A percentile compares a stretch with the other conserved stretches of the same genome.
phyloP scores from a whole-genome alignment of 2,113 vertebrate species.

The Psittacara wagleri region DNA sequence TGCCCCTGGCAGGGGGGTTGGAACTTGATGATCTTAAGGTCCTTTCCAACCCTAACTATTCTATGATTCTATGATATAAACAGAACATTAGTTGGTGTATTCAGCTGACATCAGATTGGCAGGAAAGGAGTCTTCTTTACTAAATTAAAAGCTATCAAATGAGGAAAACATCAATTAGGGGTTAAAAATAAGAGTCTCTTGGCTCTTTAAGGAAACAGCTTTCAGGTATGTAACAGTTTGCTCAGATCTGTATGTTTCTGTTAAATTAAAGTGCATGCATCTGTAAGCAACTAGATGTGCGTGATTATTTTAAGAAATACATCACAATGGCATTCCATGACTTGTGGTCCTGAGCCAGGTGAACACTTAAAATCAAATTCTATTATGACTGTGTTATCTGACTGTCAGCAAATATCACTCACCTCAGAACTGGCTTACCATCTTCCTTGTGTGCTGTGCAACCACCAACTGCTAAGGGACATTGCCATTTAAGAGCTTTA shows the following conservation, averaged over 20 bases:
- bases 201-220: constrained; percentile 10
- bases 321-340: not conserved
- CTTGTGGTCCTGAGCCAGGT: constrained; percentile 1
- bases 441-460: not conserved
- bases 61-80: not conserved
- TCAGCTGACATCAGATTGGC: not conserved
- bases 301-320: not conserved
- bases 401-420: not conserved
- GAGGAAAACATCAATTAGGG: constrained; percentile 10
- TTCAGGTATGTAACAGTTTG: not conserved
- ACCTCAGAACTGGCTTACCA: not conserved
- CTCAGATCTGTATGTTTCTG: not conserved
- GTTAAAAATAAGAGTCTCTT: not conserved
- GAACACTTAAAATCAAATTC: not conserved
- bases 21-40: no score
- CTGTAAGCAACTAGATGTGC: not conserved
- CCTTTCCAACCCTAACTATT: no score
- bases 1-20: no score
- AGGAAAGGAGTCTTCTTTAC: not conserved
- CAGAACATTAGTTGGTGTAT: not conserved
- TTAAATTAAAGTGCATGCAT: not conserved
- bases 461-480: not conserved
- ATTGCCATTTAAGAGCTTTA: constrained; percentile 25
- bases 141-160: not conserved
- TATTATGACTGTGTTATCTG: not conserved